Evolutionary conservation across 92 coral and sea anemone species (phyloP).

Genomic region (Paragorgia papillata): DNA sequence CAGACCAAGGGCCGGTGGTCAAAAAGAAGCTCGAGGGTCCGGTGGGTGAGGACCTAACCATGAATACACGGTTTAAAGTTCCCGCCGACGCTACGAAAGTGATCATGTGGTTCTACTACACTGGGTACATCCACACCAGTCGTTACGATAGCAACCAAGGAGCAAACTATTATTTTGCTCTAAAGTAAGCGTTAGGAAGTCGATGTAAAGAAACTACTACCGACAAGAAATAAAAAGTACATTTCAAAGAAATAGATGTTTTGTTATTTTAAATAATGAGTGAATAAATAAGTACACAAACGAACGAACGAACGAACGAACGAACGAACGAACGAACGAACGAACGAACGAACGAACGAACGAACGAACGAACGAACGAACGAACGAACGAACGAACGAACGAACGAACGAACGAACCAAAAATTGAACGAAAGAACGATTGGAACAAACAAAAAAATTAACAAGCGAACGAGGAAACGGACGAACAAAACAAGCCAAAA

Average conservation of each 20-base stretch:
- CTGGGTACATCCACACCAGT: not conserved
- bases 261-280: too few species aligned
- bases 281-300: too few species aligned
- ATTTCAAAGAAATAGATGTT: not conserved
- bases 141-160: constrained; percentile 18
- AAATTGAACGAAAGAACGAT: too few species aligned
- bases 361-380: too few species aligned
- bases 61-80: constrained; percentile 21
- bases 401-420: too few species aligned
- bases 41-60: constrained; percentile 20
- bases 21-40: constrained; percentile 16
- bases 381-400: too few species aligned
- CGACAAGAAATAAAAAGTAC: not conserved
- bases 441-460: too few species aligned
- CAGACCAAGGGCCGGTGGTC: constrained; percentile 18
- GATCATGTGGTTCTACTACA: constrained; percentile 18
- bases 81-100: constrained; percentile 28
- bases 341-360: too few species aligned
- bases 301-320: too few species aligned
- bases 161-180: constrained; percentile 13
- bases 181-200: not conserved
- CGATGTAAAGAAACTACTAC: not conserved
- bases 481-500: too few species aligned
- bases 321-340: too few species aligned
- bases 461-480: too few species aligned